Conservation (phyloP, 2,113 vertebrate species). For the Aegithalos caudatus region DNA sequence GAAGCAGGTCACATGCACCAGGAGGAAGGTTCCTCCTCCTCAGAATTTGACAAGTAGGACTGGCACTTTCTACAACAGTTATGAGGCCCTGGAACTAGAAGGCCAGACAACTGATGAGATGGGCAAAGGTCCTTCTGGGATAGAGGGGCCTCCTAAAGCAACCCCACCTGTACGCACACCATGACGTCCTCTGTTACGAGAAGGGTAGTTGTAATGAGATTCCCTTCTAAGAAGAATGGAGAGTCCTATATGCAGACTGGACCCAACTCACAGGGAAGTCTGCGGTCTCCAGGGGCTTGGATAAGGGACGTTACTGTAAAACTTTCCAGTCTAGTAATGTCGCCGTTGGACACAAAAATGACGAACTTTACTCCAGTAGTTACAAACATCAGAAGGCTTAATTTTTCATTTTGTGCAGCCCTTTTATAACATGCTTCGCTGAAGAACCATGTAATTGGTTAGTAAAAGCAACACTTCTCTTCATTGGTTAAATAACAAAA, state of each 20-base stretch:
- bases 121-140: not conserved
- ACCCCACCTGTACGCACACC: not conserved
- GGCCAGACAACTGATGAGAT: not conserved
- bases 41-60: not conserved
- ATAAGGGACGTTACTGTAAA: not conserved
- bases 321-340: too few species aligned
- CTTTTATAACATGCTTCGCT: too few species aligned
- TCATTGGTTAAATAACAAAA: too few species aligned
- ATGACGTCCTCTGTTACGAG: not conserved
- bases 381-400: too few species aligned
- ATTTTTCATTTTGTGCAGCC: too few species aligned
- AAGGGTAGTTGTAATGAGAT: not conserved
- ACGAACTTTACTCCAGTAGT: too few species aligned
- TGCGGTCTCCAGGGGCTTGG: not conserved
- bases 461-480: too few species aligned
- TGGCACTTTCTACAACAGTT: not conserved
- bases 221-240: not conserved
- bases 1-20: not conserved
- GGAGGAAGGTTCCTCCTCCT: not conserved
- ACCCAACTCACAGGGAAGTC: not conserved
- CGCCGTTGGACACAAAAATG: too few species aligned
- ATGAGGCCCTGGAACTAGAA: not conserved
- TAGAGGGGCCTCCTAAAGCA: not conserved
- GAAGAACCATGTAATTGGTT: too few species aligned
- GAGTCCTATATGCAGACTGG: not conserved